Evolutionary conservation across 2,113 vertebrate genomes (phyloP), one percentile per base, ranked within the genome.

Genomic region (Pluvianellus socialis): DNA sequence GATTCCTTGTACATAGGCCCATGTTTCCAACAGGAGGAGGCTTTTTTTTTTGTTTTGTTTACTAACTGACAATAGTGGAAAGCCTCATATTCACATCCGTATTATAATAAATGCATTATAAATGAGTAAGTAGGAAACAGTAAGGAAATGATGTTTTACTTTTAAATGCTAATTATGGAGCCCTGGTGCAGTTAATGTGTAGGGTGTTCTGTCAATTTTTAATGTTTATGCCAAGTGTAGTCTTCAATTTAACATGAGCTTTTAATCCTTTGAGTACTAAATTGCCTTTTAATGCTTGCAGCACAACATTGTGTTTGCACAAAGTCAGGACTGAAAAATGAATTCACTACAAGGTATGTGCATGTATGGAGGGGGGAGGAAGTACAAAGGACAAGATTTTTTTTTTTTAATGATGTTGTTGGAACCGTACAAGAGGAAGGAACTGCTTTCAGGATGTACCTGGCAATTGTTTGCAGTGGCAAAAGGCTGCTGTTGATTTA

Each of bases 211-310:
- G 98, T 99, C 98, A 99, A 99, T 99, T 98, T 99, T 99, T 99
- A 98, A 99, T 99, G 98, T 98, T 98, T 98, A 98, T 98, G 98
- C 98, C 98, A 98, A 99, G 98, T 99, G 99, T 98, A 99, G 99
- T 99, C 99, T 99, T 99, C 98, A 99, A 99, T 99, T 99, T 99
- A 99, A 99, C 99, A 99, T 99, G 98, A 99, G 98, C 98, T 99
- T 99, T 99, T 99, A 99, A 99, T 99, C 99, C 99, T 99, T 98
- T 96, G 99, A 99, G 99, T 98, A 98, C 98, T 98, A 99, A 99
- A 99, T 99, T 98, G 99, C 98, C 99, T 99, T 99, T 99, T 99
- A 99, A 99, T 99, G 99, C 98, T 98, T 98, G 97, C 97, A 96
- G 98, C 98, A 98, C 98, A 99, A 99, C 98, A 99, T 95, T 98